phyloP scores from a whole-genome alignment of 2,797 vertebrate genomes.

The Platalea minor region DNA sequence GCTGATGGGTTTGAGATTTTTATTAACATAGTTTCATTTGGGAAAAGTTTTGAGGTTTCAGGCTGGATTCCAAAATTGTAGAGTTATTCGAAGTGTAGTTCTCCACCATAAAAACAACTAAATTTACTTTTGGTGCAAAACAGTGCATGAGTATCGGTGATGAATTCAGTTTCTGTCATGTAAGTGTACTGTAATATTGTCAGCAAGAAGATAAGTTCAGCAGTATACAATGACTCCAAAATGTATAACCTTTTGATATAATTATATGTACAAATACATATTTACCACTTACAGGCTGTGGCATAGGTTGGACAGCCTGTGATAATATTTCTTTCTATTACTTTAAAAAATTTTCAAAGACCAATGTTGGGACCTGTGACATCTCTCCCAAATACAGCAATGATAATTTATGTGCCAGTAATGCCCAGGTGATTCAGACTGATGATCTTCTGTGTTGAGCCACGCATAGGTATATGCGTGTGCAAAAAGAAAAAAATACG shows the following conservation, averaged over 20 bases:
- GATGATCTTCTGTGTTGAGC: not conserved
- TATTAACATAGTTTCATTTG: not conserved
- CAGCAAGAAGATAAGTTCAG: not conserved
- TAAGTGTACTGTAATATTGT: not conserved
- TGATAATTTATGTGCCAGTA: not conserved
- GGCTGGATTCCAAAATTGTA: not conserved
- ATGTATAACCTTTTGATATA: not conserved
- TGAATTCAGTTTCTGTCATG: not conserved
- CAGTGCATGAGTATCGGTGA: not conserved
- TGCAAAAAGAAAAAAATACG: not conserved
- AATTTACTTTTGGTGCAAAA: not conserved
- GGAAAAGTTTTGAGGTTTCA: not conserved
- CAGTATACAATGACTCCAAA: not conserved
- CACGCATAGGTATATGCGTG: no score
- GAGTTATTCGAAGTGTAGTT: not conserved
- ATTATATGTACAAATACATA: not conserved
- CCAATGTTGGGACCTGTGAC: not conserved
- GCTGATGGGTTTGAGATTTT: not conserved
- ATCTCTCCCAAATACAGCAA: not conserved
- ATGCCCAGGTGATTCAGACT: not conserved
- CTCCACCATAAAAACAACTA: not conserved
- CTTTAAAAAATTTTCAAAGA: not conserved
- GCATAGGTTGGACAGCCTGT: not conserved
- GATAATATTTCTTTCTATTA: not conserved
- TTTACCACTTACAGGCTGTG: not conserved